A percentile compares a stretch with the other conserved stretches of the same genome.
Conservation (phyloP, 1,140 invertebrate species). For the Tachypleus tridentatus region DNA sequence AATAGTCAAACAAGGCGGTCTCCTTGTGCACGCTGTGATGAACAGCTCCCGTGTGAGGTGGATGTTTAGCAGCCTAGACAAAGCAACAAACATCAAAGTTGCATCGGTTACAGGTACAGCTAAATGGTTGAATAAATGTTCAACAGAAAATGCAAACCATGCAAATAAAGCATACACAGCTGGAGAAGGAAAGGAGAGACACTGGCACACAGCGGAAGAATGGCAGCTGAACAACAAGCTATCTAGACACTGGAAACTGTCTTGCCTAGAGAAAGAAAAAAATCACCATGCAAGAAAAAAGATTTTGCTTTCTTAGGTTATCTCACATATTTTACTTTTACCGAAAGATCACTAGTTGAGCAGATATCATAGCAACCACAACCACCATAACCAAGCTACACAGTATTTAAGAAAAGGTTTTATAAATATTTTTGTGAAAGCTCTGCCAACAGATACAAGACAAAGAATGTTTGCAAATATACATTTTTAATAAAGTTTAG, state of each 20-base stretch:
- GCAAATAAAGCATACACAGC: slow-evolving; percentile 14
- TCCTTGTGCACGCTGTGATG: slow-evolving; percentile 19
- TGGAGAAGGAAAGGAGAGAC: slow-evolving; percentile 3
- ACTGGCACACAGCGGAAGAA: slow-evolving; percentile 7
- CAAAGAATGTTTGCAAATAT: too few species aligned
- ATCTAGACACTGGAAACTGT: slow-evolving; percentile 15
- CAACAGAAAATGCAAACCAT: slow-evolving; percentile 3
- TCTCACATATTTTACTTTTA: neutral
- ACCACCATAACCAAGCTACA: neutral
- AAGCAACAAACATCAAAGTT: slow-evolving; percentile 8
- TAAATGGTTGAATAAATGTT: slow-evolving; percentile 2
- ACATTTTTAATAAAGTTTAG: too few species aligned
- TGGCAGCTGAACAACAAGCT: slow-evolving; percentile 12
- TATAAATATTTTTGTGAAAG: neutral
- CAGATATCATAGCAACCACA: neutral
- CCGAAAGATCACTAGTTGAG: neutral
- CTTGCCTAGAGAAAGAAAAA: slow-evolving; percentile 18
- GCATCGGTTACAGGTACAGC: slow-evolving; percentile 4
- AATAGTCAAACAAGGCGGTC: slow-evolving; percentile 17
- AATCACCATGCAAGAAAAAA: slow-evolving; percentile 18
- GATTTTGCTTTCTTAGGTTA: neutral
- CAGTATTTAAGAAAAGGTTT: neutral
- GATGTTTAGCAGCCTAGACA: slow-evolving; percentile 17
- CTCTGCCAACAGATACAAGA: too few species aligned
- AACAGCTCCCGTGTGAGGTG: slow-evolving; percentile 15